Evolutionary conservation across 2,888 invertebrate species (phyloP).

Genomic region (Drosophila demipolita): DNA sequence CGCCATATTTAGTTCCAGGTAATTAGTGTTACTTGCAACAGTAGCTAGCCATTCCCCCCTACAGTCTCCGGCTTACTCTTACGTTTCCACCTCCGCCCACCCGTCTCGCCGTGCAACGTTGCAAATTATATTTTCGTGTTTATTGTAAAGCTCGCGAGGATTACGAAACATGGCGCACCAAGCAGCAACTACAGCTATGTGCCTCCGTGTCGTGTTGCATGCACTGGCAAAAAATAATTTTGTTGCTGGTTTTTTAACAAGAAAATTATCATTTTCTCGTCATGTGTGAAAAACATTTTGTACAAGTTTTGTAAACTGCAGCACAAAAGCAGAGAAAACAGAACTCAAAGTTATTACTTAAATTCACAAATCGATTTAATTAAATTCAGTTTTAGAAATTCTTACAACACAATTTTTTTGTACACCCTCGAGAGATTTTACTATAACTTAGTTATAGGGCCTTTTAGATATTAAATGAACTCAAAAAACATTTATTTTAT

Average conservation of each 20-base stretch:
- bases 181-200: constrained; percentile 5
- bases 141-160: constrained; percentile 76
- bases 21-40: constrained; percentile 83
- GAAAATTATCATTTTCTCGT: not conserved
- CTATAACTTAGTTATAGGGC: not conserved
- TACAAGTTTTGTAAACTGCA: too few relatives aligned
- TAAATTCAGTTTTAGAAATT: not conserved
- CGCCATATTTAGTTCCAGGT: constrained; percentile 95
- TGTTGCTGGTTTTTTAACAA: not conserved
- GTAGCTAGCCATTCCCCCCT: constrained; percentile 12
- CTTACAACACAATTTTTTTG: not conserved
- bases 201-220: constrained; percentile 37
- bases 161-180: constrained; percentile 53
- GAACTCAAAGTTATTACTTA: not conserved
- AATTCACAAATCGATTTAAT: not conserved
- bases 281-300: not conserved
- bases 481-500: not conserved
- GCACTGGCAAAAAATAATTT: not conserved
- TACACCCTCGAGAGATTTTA: rapidly evolving
- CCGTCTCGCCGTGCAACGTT: constrained; percentile 48
- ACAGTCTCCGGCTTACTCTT: constrained; percentile 15
- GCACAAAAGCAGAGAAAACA: not conserved
- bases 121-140: constrained; percentile 79
- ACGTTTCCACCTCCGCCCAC: constrained; percentile 26
- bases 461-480: too few relatives aligned